These are phyloP conservation scores for Cerceris rybyensis DNA, from an alignment of 2,888 invertebrate genomes.

Conservation along the genomic window DNA sequence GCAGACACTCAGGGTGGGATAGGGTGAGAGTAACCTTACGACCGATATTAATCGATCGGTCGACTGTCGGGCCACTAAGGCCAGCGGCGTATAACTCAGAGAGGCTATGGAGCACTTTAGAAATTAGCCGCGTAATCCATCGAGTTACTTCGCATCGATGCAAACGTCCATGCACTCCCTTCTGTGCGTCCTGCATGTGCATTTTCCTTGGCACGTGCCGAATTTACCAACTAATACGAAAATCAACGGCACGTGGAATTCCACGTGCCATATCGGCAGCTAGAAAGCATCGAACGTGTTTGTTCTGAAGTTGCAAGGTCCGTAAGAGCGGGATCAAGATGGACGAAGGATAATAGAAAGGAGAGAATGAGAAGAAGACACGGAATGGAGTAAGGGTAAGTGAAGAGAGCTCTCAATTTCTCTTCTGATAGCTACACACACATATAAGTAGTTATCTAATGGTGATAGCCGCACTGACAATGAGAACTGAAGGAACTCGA, in stretches of 20 bases:
- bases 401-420: conserved; percentile 35
- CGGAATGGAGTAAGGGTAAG: neutral
- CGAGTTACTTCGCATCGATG: conserved; percentile 64
- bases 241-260: conserved; percentile 39
- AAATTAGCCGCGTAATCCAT: conserved; percentile 77
- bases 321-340: neutral
- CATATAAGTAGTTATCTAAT: neutral
- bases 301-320: neutral
- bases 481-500: conserved; percentile 46
- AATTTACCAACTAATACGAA: conserved; percentile 1
- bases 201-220: neutral
- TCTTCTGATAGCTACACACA: conserved; percentile 35
- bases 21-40: conserved; percentile 36
- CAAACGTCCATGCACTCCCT: conserved; percentile 35
- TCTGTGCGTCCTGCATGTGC: neutral
- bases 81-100: conserved; percentile 69
- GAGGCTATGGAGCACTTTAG: conserved; percentile 72
- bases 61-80: conserved; percentile 58
- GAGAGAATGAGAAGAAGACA: neutral
- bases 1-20: neutral
- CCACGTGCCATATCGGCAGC: conserved; percentile 9
- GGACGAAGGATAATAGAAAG: too few relatives aligned
- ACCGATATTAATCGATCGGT: conserved; percentile 59
- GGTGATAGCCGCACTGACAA: conserved; percentile 12
- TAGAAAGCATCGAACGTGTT: neutral